Percentiles rank a stretch among this genome's conserved stretches.
These are phyloP conservation scores for Yponomeuta cagnagella DNA, from an alignment of 2,888 invertebrate species.

Conservation along the genomic window DNA sequence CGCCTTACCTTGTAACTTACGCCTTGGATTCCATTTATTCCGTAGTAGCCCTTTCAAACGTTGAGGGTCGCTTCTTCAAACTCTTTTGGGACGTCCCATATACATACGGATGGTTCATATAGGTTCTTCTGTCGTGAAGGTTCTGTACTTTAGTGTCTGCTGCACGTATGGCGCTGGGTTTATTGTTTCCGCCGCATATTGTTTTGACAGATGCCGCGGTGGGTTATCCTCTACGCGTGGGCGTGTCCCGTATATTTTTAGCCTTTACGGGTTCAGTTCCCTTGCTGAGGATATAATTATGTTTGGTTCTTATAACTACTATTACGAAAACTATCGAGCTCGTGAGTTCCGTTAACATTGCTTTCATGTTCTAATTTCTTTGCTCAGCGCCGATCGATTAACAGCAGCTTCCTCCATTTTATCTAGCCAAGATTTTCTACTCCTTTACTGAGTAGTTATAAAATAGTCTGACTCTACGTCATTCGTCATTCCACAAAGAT, in stretches of 20 bases:
- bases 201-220: slow-evolving; percentile 61
- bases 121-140: slow-evolving; percentile 1
- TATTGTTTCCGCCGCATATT: slow-evolving; percentile 59
- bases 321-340: neutral
- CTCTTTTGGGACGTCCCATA: too few relatives aligned
- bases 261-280: slow-evolving; percentile 66
- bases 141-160: neutral
- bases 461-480: neutral
- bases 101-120: too few relatives aligned
- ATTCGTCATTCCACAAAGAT: neutral
- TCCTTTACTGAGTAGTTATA: neutral
- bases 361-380: too few relatives aligned
- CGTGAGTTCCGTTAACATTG: too few relatives aligned
- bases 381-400: too few relatives aligned
- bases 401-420: too few relatives aligned
- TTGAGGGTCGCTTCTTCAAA: too few relatives aligned
- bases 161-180: slow-evolving; percentile 30
- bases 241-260: slow-evolving; percentile 48
- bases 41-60: too few relatives aligned
- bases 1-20: too few relatives aligned
- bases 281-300: slow-evolving; percentile 26
- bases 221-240: slow-evolving; percentile 19
- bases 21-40: too few relatives aligned
- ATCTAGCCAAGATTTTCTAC: neutral
- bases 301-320: slow-evolving; percentile 17